Evolutionary conservation across 2,113 vertebrate species (phyloP).

Genomic region (Montifringilla adamsi): DNA sequence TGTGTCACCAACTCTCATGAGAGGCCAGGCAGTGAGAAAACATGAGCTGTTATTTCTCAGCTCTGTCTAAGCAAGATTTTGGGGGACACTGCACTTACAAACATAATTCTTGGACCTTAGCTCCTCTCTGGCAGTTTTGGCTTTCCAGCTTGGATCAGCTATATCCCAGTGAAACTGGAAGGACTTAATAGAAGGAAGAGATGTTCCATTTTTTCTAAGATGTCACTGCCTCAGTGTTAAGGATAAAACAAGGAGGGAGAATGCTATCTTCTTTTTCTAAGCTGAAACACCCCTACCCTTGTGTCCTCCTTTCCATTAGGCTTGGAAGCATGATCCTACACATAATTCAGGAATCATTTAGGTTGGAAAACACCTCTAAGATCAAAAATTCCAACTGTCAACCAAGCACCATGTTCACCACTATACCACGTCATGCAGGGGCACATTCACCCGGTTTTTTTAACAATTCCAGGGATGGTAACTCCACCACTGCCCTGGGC

Average conservation of each 20-base stretch:
- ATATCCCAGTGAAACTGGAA: neutral
- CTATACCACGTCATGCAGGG: neutral
- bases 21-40: neutral
- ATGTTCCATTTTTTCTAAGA: neutral
- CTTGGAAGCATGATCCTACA: accelerated
- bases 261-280: neutral
- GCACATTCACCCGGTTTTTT: neutral
- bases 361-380: neutral
- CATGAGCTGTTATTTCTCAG: neutral
- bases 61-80: neutral
- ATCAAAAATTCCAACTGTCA: neutral
- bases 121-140: neutral
- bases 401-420: accelerated
- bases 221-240: neutral
- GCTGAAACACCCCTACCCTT: neutral
- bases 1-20: neutral
- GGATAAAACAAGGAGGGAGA: neutral
- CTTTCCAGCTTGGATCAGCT: neutral
- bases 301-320: neutral
- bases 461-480: neutral
- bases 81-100: neutral
- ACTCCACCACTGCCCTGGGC: neutral
- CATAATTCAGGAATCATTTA: neutral
- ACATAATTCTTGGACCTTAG: neutral
- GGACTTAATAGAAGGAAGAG: neutral